Conservation (phyloP, 53 echinoderm and acorn worm genomes). For the Pentamera pediparva region DNA sequence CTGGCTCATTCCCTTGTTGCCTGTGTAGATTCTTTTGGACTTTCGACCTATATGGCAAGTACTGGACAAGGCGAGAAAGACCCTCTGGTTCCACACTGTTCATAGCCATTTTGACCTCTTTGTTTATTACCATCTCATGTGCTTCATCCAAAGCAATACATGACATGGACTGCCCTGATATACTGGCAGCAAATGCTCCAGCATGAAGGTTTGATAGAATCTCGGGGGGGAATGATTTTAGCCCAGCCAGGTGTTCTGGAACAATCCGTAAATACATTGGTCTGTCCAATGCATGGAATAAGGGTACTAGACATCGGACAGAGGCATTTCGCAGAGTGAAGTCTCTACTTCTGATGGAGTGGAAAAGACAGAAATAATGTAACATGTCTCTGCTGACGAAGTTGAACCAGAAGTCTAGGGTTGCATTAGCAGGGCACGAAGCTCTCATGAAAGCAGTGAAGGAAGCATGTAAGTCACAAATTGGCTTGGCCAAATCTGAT, state of each 20-base stretch:
- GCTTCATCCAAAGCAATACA: constrained; percentile 46
- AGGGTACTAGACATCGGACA: constrained; percentile 8
- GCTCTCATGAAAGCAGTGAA: background rate
- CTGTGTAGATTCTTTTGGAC: constrained; percentile 8
- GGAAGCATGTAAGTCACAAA: background rate
- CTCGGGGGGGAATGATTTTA: constrained; percentile 1
- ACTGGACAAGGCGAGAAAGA: constrained; percentile 19
- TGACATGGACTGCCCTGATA: constrained; percentile 5
- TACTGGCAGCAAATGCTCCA: constrained; percentile 42
- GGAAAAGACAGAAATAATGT: constrained; percentile 21
- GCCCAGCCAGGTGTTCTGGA: constrained; percentile 5
- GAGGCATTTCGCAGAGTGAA: constrained; percentile 7
- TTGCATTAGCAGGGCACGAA: background rate
- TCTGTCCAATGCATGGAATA: constrained; percentile 41
- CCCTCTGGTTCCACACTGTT: constrained; percentile 10
- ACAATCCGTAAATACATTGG: constrained; percentile 24
- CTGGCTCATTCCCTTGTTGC: background rate
- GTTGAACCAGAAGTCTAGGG: constrained; percentile 14
- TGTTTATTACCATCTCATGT: constrained; percentile 42
- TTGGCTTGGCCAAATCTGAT: background rate
- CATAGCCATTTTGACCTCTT: constrained; percentile 38
- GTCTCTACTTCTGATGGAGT: constrained; percentile 29
- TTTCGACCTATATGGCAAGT: constrained; percentile 15
- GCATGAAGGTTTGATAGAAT: background rate
- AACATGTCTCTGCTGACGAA: constrained; percentile 25